Conservation (phyloP, 2,888 invertebrate species). For the Coelopa pilipes region DNA sequence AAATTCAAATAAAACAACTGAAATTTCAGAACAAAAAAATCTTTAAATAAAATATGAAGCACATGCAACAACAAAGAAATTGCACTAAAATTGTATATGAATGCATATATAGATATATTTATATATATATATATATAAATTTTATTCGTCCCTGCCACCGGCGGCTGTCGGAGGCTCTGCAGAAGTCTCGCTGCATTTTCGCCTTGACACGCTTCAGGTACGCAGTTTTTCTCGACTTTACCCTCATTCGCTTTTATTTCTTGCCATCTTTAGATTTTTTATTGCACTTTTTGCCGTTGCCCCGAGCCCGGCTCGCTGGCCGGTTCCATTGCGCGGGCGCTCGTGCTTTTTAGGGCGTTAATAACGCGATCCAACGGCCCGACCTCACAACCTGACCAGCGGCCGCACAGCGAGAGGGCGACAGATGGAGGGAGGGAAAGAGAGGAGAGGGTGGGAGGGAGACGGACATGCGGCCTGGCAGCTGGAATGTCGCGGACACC, state of each 20-base stretch:
- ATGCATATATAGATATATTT: no score
- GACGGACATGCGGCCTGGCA: neutral
- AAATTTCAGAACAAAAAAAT: neutral
- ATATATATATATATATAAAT: neutral
- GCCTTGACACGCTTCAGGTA: conserved; percentile 22
- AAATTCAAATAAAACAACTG: no score
- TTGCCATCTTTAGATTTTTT: neutral
- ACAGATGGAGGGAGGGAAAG: neutral
- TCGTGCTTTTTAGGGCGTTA: conserved; percentile 29
- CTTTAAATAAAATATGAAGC: neutral
- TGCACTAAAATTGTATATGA: neutral
- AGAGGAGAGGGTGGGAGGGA: no score
- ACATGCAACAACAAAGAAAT: neutral
- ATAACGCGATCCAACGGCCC: neutral
- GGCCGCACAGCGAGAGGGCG: neutral
- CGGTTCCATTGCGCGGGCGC: no score
- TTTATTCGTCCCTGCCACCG: neutral
- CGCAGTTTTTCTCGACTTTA: neutral
- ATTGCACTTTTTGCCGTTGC: neutral
- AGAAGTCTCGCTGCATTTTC: conserved; percentile 3
- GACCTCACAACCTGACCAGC: neutral
- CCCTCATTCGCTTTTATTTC: neutral
- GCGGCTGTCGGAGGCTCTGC: neutral
- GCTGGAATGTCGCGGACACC: no score
- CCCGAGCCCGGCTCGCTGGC: no score